Base-by-base conservation (phyloP, 2,797 vertebrate species). In the Bradypodion pumilum region DNA sequence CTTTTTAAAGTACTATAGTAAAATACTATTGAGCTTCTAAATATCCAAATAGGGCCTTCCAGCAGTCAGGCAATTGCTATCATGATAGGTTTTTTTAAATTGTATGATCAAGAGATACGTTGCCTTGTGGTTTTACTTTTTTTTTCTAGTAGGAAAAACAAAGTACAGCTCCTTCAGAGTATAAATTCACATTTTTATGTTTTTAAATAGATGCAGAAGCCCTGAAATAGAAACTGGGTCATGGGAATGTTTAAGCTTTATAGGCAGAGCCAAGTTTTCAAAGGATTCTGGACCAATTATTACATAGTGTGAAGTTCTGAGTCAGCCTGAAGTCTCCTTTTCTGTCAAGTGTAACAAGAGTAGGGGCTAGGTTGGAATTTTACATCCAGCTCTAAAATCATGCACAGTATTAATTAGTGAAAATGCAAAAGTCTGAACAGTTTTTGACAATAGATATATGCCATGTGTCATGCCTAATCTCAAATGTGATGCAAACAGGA, bases 131-230 rank as follows among this genome's bases (percentile, higher is more conserved):
- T 49, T 86, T 88, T 63, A 49, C 70, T 80, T 89, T 90, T n/a
- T n/a, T n/a, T n/a, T n/a, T n/a, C 86, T 68, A 82, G 88, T 90
- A 91, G 89, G 70, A 87, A 66, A 73, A 13, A 86, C 82, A 74
- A 88, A 78, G 1, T 56, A 86, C 40, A 40, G 68, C 81, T 89
- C 83, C 35, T 21, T 89, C 42, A 19, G 75, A 49, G 1, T 7
- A 59, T 82, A n/a, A 25, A 44, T 85, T 89, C 87, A 82, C 78
- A 77, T 49, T 37, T 73, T 84, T n/a, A 0, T 80, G 90, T 4
- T 94, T 94, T 94, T 95, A 96, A 96, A 96, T 96, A 96, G 95
- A 90, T 23, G 72, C 87, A 65, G 44, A 62, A 83, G 80, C 90
- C 87, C 92, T 90, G 90, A 92, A 95, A 95, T 94, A 94, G 92